phyloP scores from a whole-genome alignment of 1,140 invertebrate species.

The Sycophila sp. region DNA sequence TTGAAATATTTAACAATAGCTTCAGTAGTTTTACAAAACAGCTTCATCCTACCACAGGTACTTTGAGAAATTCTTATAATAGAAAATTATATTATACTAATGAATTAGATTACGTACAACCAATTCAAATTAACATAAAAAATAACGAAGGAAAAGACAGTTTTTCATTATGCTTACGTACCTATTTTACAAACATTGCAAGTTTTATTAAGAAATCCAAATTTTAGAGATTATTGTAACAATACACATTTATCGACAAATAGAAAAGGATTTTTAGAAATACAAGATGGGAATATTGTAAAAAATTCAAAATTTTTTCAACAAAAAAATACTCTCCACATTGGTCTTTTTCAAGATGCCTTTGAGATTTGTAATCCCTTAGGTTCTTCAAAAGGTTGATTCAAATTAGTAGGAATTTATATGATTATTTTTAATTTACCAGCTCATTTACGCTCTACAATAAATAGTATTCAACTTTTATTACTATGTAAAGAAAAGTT shows the following conservation, averaged over 20 bases:
- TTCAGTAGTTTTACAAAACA: background rate
- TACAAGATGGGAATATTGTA: constrained; percentile 30
- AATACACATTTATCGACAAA: background rate
- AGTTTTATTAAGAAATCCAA: constrained; percentile 28
- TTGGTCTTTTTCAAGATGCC: constrained; percentile 38
- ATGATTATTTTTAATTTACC: constrained; percentile 36
- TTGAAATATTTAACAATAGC: background rate
- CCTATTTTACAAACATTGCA: constrained; percentile 37
- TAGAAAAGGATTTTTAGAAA: constrained; percentile 32
- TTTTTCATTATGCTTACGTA: constrained; percentile 23
- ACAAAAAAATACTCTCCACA: constrained; percentile 17
- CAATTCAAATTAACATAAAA: background rate
- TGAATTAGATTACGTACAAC: constrained; percentile 1
- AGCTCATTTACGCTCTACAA: constrained; percentile 20
- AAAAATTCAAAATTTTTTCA: constrained; percentile 30
- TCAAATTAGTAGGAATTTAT: constrained; percentile 36
- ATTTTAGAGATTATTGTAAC: constrained; percentile 15
- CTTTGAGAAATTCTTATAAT: background rate
- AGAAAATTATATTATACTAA: background rate
- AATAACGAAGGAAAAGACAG: constrained; percentile 4
- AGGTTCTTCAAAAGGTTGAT: constrained; percentile 33
- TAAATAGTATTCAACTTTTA: background rate
- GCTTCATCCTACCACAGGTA: background rate
- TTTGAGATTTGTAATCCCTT: constrained; percentile 42
- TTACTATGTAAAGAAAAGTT: constrained; percentile 20